phyloP scores from a whole-genome alignment of 2,888 invertebrate genomes.

The Chrysolina americana region DNA sequence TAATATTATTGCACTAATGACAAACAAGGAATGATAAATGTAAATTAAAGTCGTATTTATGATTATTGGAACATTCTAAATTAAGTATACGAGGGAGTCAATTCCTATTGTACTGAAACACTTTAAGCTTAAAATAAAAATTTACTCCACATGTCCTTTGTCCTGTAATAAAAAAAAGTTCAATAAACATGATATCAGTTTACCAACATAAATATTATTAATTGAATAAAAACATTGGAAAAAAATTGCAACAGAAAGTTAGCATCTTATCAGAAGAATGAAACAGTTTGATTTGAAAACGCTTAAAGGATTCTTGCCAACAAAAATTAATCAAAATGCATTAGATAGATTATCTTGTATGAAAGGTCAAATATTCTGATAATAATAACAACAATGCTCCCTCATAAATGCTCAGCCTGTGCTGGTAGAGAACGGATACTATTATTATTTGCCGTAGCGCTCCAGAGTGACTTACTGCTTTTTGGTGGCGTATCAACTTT shows the following conservation, averaged over 20 bases:
- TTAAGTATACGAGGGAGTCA: conserved; percentile 27
- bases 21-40: conserved; percentile 54
- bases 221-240: background rate
- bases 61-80: conserved; percentile 40
- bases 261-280: background rate
- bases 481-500: no score
- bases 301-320: no score
- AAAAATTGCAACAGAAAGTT: background rate
- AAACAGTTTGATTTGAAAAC: no score
- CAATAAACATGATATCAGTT: background rate
- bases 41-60: conserved; percentile 33
- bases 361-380: no score
- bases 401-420: no score
- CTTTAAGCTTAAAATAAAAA: conserved; percentile 9
- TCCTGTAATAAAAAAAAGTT: conserved; percentile 39
- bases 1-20: conserved; percentile 55
- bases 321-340: no score
- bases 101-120: conserved; percentile 11
- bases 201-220: background rate
- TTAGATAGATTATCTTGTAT: no score
- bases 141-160: conserved; percentile 30
- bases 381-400: no score
- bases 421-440: no score
- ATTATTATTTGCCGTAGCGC: no score
- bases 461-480: no score